Evolutionary conservation across 2,113 vertebrate genomes (phyloP), one percentile per base, ranked within the genome.

Genomic region (Panthera leo): DNA sequence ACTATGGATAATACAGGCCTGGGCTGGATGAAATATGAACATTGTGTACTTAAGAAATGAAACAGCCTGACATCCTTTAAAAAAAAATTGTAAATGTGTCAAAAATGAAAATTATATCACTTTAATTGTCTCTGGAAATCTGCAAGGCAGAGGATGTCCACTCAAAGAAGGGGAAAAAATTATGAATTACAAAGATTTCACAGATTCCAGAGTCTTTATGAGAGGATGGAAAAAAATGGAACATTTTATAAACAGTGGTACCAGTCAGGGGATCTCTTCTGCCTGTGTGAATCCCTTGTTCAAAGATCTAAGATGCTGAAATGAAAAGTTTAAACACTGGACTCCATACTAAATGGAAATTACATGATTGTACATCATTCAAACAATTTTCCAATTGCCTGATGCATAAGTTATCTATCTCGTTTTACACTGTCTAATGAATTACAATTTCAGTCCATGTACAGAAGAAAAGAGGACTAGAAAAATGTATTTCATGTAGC

Each of bases 301-400:
- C 82, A 94, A 84, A 89, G 51, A 94, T 15, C 55, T 91, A 68
- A 97, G 55, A 93, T 16, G 15, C 39, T 90, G 76, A 78, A 95
- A 96, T 71, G 39, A 97, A 97, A 97, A 94, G 39, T 6, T n/a
- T 45, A 80, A 94, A 53, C 18, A 71, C n/a, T 51, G 16, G 85
- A 51, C 94, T 91, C 29, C 1, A 25, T 13, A 31, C 71, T 96
- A 68, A 94, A 96, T 68, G 88, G 34, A 98, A 96, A 96, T 97
- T 73, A 86, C 70, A 82, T 55, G 73, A 97, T 93, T 92, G 91
- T 42, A 85, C 0, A 79, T 95, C 90, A 97, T 92, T 97, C 78
- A 88, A 97, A 94, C 36, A 96, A 92, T 85, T 97, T 97, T 87
- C 51, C 97, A 90, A 96, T 68, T 45, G 34, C 45, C 70, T 15